phyloP scores from a whole-genome alignment of 2,113 vertebrate species.

The Hippocampus barbouri region DNA sequence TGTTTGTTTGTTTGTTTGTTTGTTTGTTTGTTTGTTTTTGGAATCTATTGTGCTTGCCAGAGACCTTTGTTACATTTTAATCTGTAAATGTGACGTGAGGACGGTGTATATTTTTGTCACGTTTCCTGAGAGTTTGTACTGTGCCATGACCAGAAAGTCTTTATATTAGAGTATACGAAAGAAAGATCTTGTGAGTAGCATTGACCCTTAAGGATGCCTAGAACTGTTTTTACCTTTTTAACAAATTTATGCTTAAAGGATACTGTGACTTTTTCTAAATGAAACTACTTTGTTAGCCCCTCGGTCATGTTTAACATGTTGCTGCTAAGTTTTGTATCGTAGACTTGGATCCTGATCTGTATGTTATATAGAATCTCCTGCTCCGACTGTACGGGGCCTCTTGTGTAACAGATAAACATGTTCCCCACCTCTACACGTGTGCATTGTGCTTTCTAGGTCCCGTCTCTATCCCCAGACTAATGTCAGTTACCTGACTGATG shows the following conservation, averaged over 20 bases:
- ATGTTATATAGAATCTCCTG: conserved; percentile 70
- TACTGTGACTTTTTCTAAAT: conserved; percentile 88
- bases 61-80: conserved; percentile 79
- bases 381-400: conserved; percentile 81
- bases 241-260: conserved; percentile 84
- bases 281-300: conserved; percentile 91
- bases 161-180: conserved; percentile 51
- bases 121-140: conserved; percentile 79
- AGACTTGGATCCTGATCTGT: conserved; percentile 87
- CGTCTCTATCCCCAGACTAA: conserved; percentile 77
- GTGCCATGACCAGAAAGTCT: conserved; percentile 75
- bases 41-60: conserved; percentile 77
- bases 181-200: conserved; percentile 75
- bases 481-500: conserved; percentile 95
- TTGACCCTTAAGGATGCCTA: conserved; percentile 80
- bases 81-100: conserved; percentile 80
- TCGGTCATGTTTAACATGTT: conserved; percentile 89
- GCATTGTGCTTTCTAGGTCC: conserved; percentile 86
- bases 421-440: conserved; percentile 80
- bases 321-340: conserved; percentile 96
- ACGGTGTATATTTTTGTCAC: conserved; percentile 82
- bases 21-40: conserved; percentile 63
- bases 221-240: conserved; percentile 82
- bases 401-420: conserved; percentile 85
- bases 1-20: too few species aligned